Base-by-base conservation (phyloP, 2,113 vertebrate genomes). In the Heterocephalus glaber region DNA sequence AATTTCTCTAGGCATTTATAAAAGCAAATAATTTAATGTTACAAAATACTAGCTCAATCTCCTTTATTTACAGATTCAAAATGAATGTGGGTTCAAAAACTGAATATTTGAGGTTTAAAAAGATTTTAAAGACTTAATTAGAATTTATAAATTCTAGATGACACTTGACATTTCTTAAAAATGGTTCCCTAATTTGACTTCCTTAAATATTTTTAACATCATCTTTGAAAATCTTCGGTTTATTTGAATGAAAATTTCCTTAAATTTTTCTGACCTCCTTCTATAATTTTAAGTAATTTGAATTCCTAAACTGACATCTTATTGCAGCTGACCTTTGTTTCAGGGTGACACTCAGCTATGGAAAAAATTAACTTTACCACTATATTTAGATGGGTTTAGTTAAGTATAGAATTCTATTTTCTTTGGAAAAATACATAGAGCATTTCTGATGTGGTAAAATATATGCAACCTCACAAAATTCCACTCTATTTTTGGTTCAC, bases 381-480 rank as follows among this genome's bases (percentile, higher is more conserved):
- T 92, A 92, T 89, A 90, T 96, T 97, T 74, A 94, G 61, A 66
- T 44, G 28, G 44, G 30, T 89, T 95, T 93, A 81, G 72, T 89
- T 94, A 95, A 94, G 65, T 84, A 89, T 41, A 96, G 95, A 95
- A 86, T 90, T 92, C 65, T 90, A 80, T 90, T 94, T 94, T 90
- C 90, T 93, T 88, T 88, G 68, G 65, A 54, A 83, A 92, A 93
- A 60, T 77, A 52, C 72, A 94, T 30, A 66, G 54, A 86, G 49
- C 28, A 80, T 86, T 90, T 97, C 70, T 86, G 65, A 90, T 89
- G 35, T 79, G 86, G 68, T 85, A 90, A 92, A 96, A 88, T 81
- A 86, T 17, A 85, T 2, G 26, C n/a, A 85, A 60, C 88, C 52
- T 85, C 82, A 88, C 47, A 94, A 95, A 97, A 84, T 90, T 52